These are phyloP conservation scores for Dastarcus helophoroides DNA, from an alignment of 2,888 invertebrate genomes.

Conservation along the genomic window DNA sequence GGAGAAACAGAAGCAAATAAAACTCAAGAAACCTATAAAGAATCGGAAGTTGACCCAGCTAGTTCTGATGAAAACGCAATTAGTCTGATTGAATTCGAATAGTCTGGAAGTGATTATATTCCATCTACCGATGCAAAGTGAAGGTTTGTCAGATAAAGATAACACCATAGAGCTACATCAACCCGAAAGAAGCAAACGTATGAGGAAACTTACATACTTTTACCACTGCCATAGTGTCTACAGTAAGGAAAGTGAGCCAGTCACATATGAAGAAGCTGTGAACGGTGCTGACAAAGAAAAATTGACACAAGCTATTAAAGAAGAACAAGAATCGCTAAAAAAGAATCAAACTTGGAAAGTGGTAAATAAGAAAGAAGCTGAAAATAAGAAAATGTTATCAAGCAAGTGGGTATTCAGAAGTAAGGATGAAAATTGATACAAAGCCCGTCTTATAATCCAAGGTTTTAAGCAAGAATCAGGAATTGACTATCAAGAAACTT, in stretches of 20 bases:
- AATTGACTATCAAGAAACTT: neutral
- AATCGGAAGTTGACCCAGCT: no score
- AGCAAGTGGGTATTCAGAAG: conserved; percentile 1
- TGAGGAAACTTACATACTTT: neutral
- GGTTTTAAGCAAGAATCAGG: neutral
- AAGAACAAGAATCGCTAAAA: neutral
- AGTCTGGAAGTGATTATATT: no score
- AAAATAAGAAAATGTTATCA: neutral
- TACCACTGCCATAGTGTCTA: neutral
- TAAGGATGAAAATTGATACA: conserved; percentile 1
- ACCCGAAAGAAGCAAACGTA: neutral
- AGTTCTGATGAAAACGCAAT: no score
- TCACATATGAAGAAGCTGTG: conserved; percentile 5
- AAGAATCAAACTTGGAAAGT: neutral
- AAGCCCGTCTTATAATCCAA: neutral
- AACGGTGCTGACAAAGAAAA: neutral
- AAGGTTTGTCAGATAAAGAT: no score
- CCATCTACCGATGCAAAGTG: no score
- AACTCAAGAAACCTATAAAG: neutral
- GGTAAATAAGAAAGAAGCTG: neutral
- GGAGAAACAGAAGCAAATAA: no score
- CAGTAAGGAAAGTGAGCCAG: neutral
- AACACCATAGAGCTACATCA: no score
- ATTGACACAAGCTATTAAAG: conserved; percentile 1
- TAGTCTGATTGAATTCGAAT: no score